Conservation (phyloP, 2,113 vertebrate species). For the Castor canadensis region DNA sequence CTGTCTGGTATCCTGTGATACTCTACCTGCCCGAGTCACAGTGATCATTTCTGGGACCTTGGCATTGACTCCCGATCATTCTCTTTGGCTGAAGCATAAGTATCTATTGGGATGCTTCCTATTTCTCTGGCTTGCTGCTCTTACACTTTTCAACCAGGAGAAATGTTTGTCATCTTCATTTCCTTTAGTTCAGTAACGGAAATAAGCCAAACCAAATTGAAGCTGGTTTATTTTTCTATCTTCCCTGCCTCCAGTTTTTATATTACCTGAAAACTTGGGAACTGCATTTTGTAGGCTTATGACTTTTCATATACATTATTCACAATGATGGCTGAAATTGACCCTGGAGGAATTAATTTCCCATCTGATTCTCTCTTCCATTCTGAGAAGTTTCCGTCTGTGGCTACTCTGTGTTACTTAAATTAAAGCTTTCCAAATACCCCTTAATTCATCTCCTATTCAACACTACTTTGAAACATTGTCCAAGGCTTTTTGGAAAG, state of each 20-base stretch:
- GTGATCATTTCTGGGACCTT: not conserved
- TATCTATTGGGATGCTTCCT: constrained; percentile 13
- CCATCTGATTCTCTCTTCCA: constrained; percentile 50
- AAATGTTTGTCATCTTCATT: constrained; percentile 71
- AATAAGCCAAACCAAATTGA: constrained; percentile 69
- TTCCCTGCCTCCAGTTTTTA: constrained; percentile 60
- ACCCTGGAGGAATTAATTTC: constrained; percentile 68
- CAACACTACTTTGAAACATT: constrained; percentile 37
- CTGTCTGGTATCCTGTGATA: not conserved
- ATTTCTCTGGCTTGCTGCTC: constrained; percentile 20
- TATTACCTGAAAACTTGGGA: constrained; percentile 66
- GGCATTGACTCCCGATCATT: not conserved
- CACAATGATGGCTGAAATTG: constrained; percentile 47
- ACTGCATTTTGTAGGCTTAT: constrained; percentile 58
- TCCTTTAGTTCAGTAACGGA: constrained; percentile 44
- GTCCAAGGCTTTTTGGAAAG: constrained; percentile 46
- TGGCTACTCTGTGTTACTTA: constrained; percentile 29
- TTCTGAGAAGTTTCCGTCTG: constrained; percentile 65
- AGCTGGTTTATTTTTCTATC: constrained; percentile 47
- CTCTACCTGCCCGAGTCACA: not conserved
- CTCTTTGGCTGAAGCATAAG: not conserved
- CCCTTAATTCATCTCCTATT: constrained; percentile 63
- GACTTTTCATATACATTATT: constrained; percentile 64
- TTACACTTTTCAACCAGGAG: constrained; percentile 65
- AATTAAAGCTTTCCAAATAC: constrained; percentile 48